phyloP scores from a whole-genome alignment of 2,888 invertebrate genomes.

The Pristionchus maxplancki region DNA sequence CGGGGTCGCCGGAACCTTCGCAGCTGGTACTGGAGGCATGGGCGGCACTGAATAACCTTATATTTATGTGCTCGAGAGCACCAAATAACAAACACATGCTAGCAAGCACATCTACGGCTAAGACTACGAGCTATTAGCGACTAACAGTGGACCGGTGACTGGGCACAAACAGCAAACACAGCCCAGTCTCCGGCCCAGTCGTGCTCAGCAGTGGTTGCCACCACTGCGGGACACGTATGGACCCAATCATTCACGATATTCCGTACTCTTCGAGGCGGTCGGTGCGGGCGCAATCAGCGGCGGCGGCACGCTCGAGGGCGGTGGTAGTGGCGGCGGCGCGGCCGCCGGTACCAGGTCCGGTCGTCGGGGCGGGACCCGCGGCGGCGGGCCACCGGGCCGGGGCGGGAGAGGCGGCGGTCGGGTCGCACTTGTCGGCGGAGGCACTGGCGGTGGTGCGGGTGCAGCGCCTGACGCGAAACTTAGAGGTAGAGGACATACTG shows the following conservation, averaged over 20 bases:
- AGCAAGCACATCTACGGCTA: neutral
- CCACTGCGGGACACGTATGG: no score
- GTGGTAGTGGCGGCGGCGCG: slow-evolving; percentile 54
- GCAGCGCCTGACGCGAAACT: slow-evolving; percentile 28
- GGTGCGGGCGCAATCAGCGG: slow-evolving; percentile 53
- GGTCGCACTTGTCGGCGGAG: slow-evolving; percentile 46
- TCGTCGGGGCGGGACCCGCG: slow-evolving; percentile 21
- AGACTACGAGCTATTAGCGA: neutral
- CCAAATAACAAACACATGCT: slow-evolving; percentile 18
- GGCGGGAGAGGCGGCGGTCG: slow-evolving; percentile 53
- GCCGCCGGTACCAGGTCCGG: neutral
- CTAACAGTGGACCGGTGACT: slow-evolving; percentile 38
- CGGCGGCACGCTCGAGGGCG: slow-evolving; percentile 51
- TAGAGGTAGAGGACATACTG: slow-evolving; percentile 19
- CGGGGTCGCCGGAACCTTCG: neutral
- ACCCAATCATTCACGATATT: no score
- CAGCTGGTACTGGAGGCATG: slow-evolving; percentile 11
- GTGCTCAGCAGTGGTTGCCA: no score
- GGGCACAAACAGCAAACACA: neutral
- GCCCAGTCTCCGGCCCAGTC: neutral
- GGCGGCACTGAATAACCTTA: neutral
- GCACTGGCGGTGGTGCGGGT: slow-evolving; percentile 33
- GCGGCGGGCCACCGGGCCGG: slow-evolving; percentile 1
- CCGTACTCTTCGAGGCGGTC: slow-evolving; percentile 38
- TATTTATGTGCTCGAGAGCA: neutral